A percentile compares a stretch with the other conserved stretches of the same genome.
These are phyloP conservation scores for Coregonus sp. DNA, from an alignment of 2,797 vertebrate species.

Conservation along the genomic window DNA sequence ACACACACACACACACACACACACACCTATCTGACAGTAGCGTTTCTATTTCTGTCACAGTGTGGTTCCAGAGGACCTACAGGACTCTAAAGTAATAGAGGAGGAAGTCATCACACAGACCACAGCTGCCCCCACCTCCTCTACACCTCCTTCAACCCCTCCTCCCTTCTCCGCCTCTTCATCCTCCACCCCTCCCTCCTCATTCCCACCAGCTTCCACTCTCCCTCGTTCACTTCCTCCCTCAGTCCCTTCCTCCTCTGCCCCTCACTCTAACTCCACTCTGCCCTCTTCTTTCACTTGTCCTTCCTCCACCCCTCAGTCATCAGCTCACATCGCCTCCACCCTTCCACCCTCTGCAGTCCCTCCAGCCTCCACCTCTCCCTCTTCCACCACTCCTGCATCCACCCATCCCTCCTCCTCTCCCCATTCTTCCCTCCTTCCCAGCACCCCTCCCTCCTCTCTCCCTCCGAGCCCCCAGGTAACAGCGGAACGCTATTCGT, in stretches of 20 bases:
- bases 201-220: conserved; percentile 18
- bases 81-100: conserved; percentile 68
- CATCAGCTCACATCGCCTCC: conserved; percentile 40
- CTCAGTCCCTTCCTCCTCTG: conserved; percentile 1
- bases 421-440: conserved; percentile 41
- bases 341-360: conserved; percentile 42
- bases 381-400: conserved; percentile 33
- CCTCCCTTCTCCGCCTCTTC: conserved; percentile 31
- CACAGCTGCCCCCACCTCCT: not conserved
- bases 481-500: conserved; percentile 56
- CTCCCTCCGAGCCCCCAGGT: conserved; percentile 57
- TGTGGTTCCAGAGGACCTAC: conserved; percentile 59
- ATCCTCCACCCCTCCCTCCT: conserved; percentile 38
- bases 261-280: conserved; percentile 41
- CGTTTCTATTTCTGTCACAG: conserved; percentile 42
- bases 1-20: not conserved
- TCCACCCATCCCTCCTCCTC: conserved; percentile 33
- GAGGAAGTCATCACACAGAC: conserved; percentile 34
- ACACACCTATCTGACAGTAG: not conserved
- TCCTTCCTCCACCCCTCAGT: conserved; percentile 42
- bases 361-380: conserved; percentile 51
- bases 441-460: conserved; percentile 40
- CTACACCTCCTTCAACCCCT: conserved; percentile 6
- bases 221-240: not conserved
- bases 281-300: conserved; percentile 33